Base-by-base conservation (phyloP, 2,888 invertebrate genomes). In the Polietes domitor region DNA sequence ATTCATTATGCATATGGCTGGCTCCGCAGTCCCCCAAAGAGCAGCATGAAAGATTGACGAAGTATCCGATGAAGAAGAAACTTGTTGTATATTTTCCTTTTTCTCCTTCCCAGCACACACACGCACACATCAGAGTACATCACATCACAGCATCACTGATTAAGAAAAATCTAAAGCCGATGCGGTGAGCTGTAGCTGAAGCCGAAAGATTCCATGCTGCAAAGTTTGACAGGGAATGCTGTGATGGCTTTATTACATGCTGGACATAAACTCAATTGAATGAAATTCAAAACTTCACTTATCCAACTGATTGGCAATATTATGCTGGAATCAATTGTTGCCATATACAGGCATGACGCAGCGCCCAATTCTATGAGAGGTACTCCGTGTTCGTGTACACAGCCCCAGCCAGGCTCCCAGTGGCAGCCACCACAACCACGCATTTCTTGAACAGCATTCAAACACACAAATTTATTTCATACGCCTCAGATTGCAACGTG, bases 311-410 rank as follows among this genome's bases (percentile, higher is more conserved):
- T 82, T 85, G 81, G 77, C 85, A 82, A 82, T 85, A 82, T 82
- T 82, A 85, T 81, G 77, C 84, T 81, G 68, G 72, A 84, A 84
- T 76, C 84, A 81, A 82, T 87, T 86, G 85, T 75, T 86, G 41
- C 90, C 90, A 89, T 88, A 90, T 89, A 90, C 87, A 86, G 87
- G 61, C 85, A 82, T 85, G 84, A 85, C 82, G 85, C 85, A 90
- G 88, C 88, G 88, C 88, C 88, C 89, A 90, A 90, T 90, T 90
- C 89, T 78, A 77, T 72, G 37, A 61, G 73, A 53, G 32, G 86
- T 37, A 47, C 47, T 19, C 37, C 65, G 19, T 41, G 7, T 21
- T 1, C 41, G 21, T 37, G 19, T 4, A 17, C 65, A n/a, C 41
- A 41, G 10, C n/a, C 9, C 37, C 10, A 65, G 32, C 65, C 65